These are phyloP conservation scores for Drosophila lacertosa DNA, from an alignment of 1,140 invertebrate genomes.

Conservation along the genomic window DNA sequence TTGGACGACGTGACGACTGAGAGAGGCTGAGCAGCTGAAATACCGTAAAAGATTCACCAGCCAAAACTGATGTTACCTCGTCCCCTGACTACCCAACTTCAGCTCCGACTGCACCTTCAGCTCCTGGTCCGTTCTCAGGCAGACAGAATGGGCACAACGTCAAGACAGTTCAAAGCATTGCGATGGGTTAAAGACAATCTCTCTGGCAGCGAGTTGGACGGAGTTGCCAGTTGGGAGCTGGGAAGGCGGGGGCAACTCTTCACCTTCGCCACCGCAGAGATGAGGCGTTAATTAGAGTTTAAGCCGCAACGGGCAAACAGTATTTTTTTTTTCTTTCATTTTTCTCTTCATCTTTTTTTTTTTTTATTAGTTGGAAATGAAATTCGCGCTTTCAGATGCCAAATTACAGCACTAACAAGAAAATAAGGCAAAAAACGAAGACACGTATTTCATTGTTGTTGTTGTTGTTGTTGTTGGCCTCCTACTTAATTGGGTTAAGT, in stretches of 20 bases:
- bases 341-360: constrained; percentile 5
- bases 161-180: constrained; percentile 57
- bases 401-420: constrained; percentile 45
- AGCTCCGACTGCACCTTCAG: background rate
- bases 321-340: constrained; percentile 41
- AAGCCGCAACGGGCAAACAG: constrained; percentile 60
- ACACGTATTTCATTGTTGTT: constrained; percentile 19
- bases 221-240: background rate
- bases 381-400: constrained; percentile 58
- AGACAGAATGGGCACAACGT: constrained; percentile 73
- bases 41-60: constrained; percentile 38
- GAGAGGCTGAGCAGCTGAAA: constrained; percentile 20
- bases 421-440: constrained; percentile 15
- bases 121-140: constrained; percentile 20
- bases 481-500: constrained; percentile 34
- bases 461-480: constrained; percentile 1
- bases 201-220: background rate
- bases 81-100: background rate
- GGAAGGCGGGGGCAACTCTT: constrained; percentile 3
- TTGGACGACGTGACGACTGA: constrained; percentile 32
- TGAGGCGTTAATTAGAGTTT: constrained; percentile 80
- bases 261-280: constrained; percentile 42
- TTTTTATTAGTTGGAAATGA: constrained; percentile 57
- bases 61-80: background rate
- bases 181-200: constrained; percentile 18